Base-by-base conservation (phyloP, 2,113 vertebrate genomes). In the Thamnaconus septentrionalis region DNA sequence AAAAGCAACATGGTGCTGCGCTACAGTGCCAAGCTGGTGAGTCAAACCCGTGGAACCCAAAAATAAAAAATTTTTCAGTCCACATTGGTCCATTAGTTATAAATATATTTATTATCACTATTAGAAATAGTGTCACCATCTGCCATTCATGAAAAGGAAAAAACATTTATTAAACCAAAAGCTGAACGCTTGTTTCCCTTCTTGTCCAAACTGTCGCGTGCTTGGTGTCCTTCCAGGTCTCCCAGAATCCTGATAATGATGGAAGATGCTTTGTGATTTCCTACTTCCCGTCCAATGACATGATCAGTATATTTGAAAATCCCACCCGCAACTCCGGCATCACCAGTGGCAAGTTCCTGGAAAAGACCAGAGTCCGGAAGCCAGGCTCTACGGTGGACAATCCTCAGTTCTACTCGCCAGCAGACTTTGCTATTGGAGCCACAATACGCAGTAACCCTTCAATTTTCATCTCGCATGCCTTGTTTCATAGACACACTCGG, bases 271-370 rank as follows among this genome's bases (percentile, higher is more conserved):
- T 99, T 64, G 76, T 98, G 58, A 81, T 99, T 56, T 94, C 92
- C 8, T 99, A 95, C 75, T 94, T 86, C 85, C 89, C 96, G 42
- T 88, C 94, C 0, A 69, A 92, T 7, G 94, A 98, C 80, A 95
- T 84, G 57, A 93, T 98, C 64, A 92, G 94, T 76, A 94, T 99
- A 83, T 98, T 92, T 61, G 97, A 99, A 62, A 94, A 86, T 4
- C 84, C 89, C 4, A 58, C 85, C 12, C 87, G 70, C 8, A 98
- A 97, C 82, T 95, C 94, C 0, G 96, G 95, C 12, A 92, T 95
- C 81, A 89, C 88, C 0, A 92, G 91, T 40, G 96, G 97, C 41
- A 94, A 92, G 76, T 96, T 93, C 68, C 86, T 99, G 31, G 75
- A 85, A 65, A 95, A 88, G 81, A 94, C 91, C 0, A 91, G 83